Evolutionary conservation across 2,113 vertebrate species (phyloP), one percentile per base, ranked within the genome.

Genomic region (Oncorhynchus gorbuscha): DNA sequence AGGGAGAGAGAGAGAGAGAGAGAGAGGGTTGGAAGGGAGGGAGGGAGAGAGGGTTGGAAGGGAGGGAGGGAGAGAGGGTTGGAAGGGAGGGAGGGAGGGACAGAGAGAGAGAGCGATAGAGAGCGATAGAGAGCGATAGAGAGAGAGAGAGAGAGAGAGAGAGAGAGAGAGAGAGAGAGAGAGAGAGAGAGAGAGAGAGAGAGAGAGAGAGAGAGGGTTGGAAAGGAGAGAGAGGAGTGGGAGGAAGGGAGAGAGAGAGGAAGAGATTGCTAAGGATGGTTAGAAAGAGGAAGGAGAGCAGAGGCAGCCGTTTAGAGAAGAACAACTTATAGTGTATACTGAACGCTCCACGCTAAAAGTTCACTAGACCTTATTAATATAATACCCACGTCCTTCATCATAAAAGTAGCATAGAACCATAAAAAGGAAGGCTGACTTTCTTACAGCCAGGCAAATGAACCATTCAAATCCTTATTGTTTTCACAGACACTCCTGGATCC

Each of bases 391-490:
- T 45, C 9, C 39, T 45, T 45, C 39, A 24, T n/a, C 18, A 20
- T 39, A 11, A 55, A 58, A 69, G 58, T 66, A 55, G 9, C 68
- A 16, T 45, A 12, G 61, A 55, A 55, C 5, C 62, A 79, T 62
- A 59, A 77, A 77, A 72, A 65, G 76, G 79, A 83, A 80, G 83
- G 81, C 55, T 72, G 75, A 78, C 71, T 85, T 83, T 81, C 24
- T 86, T 78, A 80, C 81, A 75, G 82, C 83, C 59, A 81, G 81
- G 84, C 85, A 82, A 89, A 88, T 80, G 71, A 82, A 76, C 74
- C 83, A 88, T 90, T 91, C 85, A 90, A 90, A 90, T 88, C 79
- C 77, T 62, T 72, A 74, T 91, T 90, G 88, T 90, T 89, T 91
- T 90, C 88, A 85, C 81, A 86, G 85, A 76, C 79, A 64, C 75